phyloP scores from a whole-genome alignment of 2,888 invertebrate genomes.

The Ornithoptera alexandrae region DNA sequence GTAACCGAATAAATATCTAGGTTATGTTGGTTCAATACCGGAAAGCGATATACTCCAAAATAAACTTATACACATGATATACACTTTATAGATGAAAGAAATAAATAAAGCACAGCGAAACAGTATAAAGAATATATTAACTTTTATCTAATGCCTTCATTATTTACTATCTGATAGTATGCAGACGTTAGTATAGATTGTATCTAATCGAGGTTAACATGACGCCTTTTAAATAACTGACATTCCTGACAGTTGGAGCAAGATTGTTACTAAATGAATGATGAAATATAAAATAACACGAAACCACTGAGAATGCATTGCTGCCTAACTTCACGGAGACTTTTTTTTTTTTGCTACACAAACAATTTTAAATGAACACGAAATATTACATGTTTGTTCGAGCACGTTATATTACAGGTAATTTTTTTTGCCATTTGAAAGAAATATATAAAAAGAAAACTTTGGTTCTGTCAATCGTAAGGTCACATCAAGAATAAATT shows the following conservation, averaged over 20 bases:
- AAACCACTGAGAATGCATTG: constrained; percentile 14
- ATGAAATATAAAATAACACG: constrained; percentile 27
- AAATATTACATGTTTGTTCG: constrained; percentile 11
- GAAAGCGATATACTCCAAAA: background rate
- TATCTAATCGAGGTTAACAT: constrained; percentile 61
- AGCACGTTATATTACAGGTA: constrained; percentile 7
- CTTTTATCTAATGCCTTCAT: constrained; percentile 49
- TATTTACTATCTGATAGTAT: constrained; percentile 37
- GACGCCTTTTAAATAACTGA: constrained; percentile 32
- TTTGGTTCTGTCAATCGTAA: no score
- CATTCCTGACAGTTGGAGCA: constrained; percentile 33
- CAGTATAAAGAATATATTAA: background rate
- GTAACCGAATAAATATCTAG: constrained; percentile 35
- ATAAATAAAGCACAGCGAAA: background rate
- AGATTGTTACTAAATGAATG: constrained; percentile 27
- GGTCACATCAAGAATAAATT: no score
- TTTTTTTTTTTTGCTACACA: background rate
- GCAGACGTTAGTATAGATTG: constrained; percentile 23
- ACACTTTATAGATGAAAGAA: no score
- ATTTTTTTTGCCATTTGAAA: background rate
- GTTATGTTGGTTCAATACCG: constrained; percentile 35
- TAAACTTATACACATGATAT: background rate
- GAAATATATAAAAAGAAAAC: background rate
- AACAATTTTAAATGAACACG: constrained; percentile 7
- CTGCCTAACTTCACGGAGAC: background rate